Evolutionary conservation across 1,140 invertebrate species (phyloP), one percentile per base, ranked within the genome.

Genomic region (Trachelipus rathkii): DNA sequence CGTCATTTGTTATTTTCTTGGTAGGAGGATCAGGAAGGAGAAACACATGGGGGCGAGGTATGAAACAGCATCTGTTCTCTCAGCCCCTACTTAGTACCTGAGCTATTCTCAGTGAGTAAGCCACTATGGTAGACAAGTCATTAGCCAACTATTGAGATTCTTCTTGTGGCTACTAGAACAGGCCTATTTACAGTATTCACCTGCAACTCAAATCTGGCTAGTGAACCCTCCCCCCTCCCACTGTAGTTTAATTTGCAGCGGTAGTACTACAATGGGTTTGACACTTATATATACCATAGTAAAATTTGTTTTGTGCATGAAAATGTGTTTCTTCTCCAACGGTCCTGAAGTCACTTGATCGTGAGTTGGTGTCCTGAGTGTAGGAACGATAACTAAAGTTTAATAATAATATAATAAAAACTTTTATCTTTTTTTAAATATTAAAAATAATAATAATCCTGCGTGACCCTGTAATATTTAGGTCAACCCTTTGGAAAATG

Each of bases 241-340:
- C 76, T 70, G 75, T 77, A 77, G 78, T 77, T 45, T 76, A 69
- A 74, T 74, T 78, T 81, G 79, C 79, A 78, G 79, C 77, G 79
- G 77, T 81, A 78, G 77, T 81, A 74, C 74, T 81, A 77, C 77
- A 77, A 78, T 78, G 79, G 77, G 77, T 81, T 81, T 78, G 73
- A 81, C 74, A 74, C 76, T 77, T 79, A 77, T 81, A 78, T 78
- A 78, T 78, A 81, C 73, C 77, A 53, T 67, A 81, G 74, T 81
- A 68, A 67, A 53, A 66, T 81, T 77, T 81, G 77, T 75, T 78
- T 76, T 81, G 75, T 81, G 79, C 79, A 81, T 81, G 79, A 78
- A 78, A 77, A 78, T 81, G 79, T 81, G 79, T 81, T 81, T 81
- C 79, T 81, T 78, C 79, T 81, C 74, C 79, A 78, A 81, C 79